phyloP scores from a whole-genome alignment of 2,888 invertebrate genomes.

The Zaprionus lineosus region DNA sequence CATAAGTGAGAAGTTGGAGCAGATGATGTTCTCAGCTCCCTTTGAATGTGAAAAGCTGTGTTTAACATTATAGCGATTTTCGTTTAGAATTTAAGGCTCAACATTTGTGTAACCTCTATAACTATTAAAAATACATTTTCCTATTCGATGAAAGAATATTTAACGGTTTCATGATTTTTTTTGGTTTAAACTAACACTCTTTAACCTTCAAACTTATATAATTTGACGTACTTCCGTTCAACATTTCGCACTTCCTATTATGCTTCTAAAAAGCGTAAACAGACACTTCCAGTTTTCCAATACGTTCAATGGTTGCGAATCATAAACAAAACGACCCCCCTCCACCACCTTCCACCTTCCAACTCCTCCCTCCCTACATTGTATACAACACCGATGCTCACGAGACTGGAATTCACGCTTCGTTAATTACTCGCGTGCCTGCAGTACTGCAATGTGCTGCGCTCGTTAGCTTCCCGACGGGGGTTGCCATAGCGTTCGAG shows the following conservation, averaged over 20 bases:
- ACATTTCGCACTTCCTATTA: slow-evolving; percentile 15
- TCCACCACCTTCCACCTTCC: neutral
- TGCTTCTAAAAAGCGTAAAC: slow-evolving; percentile 5
- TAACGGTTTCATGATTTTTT: neutral
- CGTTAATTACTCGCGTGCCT: slow-evolving; percentile 73
- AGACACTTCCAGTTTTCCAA: slow-evolving; percentile 38
- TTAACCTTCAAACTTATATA: slow-evolving; percentile 41
- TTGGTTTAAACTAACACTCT: neutral
- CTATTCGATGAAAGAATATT: no score
- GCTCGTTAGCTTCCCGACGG: slow-evolving; percentile 17
- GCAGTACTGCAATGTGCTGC: slow-evolving; percentile 33
- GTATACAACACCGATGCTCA: no score
- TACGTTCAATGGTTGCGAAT: slow-evolving; percentile 39
- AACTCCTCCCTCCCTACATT: neutral
- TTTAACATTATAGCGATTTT: no score
- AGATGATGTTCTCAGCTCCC: no score
- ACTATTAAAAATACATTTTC: no score
- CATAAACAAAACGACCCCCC: slow-evolving; percentile 62
- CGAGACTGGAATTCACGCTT: slow-evolving; percentile 61
- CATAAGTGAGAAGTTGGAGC: no score
- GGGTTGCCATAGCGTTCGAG: slow-evolving; percentile 48
- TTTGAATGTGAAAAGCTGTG: no score
- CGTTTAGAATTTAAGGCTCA: no score
- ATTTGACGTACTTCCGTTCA: slow-evolving; percentile 38
- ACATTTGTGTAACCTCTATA: no score